Base-by-base conservation (phyloP, 2,797 vertebrate species). In the Podarcis siculus region DNA sequence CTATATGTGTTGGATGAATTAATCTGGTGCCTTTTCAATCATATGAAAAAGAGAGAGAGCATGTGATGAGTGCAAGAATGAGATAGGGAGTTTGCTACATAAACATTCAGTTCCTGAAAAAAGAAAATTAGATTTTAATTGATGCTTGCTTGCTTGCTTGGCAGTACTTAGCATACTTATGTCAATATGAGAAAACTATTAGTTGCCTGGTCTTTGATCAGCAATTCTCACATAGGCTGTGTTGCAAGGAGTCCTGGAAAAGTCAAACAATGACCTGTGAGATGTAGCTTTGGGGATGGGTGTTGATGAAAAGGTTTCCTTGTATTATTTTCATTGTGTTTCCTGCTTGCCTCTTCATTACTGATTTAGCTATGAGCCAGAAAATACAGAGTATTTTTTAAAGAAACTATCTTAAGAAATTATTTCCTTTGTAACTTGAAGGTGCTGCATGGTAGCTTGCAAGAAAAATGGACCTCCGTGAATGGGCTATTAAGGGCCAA, bases 251-350 rank as follows among this genome's bases (percentile, higher is more conserved):
- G 27, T 92, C 91, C 61, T 91, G 86, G n/a, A 93, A 86, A 90
- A 94, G 83, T 42, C 90, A 93, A 95, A 92, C 83, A 95, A 89
- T 90, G 91, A 86, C 17, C 93, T 89, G 67, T 88, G 76, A 90
- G 42, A 91, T 89, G 89, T 95, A 94, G 90, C 58, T 87, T 95
- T 90, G 88, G 91, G 80, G 80, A 91, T 90, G 89, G 91, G 79
- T 94, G 92, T 92, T 95, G 93, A 95, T 95, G 86, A 95, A 95
- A 93, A 94, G 80, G 12, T 93, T 97, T 96, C 91, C 90, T 95
- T 92, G 37, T 86, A 95, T 95, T 96, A 95, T 93, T 94, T 95
- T 91, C 32, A 15, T 89, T 90, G 35, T 71, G 32, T 95, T 97
- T 96, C 95, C 96, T 96, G 95, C 90, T 95, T 92, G 87, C 92